phyloP scores from a whole-genome alignment of 2,888 invertebrate genomes.

The Ganaspis brasiliensis region DNA sequence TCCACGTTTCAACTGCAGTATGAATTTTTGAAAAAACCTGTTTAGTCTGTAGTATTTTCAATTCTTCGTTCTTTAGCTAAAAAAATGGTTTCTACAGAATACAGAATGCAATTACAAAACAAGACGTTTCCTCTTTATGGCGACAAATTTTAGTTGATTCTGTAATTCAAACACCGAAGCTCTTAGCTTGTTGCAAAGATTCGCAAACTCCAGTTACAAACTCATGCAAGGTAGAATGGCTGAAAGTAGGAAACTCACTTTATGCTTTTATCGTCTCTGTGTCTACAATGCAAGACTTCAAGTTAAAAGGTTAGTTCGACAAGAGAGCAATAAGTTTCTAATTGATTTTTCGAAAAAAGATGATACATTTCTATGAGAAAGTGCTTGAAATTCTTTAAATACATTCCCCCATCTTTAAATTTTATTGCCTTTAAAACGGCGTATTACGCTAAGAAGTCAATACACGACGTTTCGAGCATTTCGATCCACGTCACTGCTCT shows the following conservation, averaged over 20 bases:
- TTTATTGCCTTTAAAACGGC: conserved; percentile 60
- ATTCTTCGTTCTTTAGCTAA: too few relatives aligned
- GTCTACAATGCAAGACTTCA: conserved; percentile 18
- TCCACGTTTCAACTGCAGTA: too few relatives aligned
- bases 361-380: not conserved
- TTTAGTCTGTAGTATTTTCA: too few relatives aligned
- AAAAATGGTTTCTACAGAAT: too few relatives aligned
- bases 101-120: too few relatives aligned
- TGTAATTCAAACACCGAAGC: conserved; percentile 22
- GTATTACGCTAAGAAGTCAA: conserved; percentile 45
- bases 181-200: conserved; percentile 10
- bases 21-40: not conserved
- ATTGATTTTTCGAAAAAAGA: not conserved
- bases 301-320: conserved; percentile 18
- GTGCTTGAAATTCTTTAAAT: not conserved
- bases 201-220: conserved; percentile 22
- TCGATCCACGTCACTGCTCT: conserved; percentile 62
- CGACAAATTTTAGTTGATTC: conserved; percentile 26
- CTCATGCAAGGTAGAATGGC: conserved; percentile 19
- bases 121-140: not conserved
- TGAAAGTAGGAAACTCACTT: conserved; percentile 30
- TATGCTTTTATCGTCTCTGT: conserved; percentile 32
- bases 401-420: conserved; percentile 59
- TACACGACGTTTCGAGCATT: conserved; percentile 54
- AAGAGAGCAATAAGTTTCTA: conserved; percentile 21